Percentiles rank a stretch among this genome's conserved stretches.
Evolutionary conservation across 2,797 vertebrate species (phyloP).

Genomic region (Monodelphis domestica): DNA sequence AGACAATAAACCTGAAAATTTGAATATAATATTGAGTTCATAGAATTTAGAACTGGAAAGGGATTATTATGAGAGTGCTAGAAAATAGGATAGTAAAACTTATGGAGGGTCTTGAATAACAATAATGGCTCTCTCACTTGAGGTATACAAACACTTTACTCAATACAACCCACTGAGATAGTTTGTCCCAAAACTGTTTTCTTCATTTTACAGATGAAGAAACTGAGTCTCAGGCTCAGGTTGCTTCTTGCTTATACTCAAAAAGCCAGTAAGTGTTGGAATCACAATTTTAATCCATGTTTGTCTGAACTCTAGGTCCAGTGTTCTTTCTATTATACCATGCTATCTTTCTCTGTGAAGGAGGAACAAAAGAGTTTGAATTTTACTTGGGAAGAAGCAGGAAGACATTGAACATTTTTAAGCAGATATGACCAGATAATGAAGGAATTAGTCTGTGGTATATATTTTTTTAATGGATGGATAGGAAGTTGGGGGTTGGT

Average conservation of each 20-base stretch:
- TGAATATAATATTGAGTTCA: neutral
- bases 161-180: neutral
- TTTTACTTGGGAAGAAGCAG: neutral
- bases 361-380: neutral
- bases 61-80: neutral
- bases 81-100: too few relatives aligned
- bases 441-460: too few relatives aligned
- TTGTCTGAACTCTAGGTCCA: neutral
- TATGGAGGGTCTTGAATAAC: neutral
- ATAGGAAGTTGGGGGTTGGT: neutral
- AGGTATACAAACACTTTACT: neutral
- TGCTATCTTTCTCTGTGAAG: neutral
- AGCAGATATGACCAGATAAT: neutral
- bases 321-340: neutral
- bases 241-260: neutral
- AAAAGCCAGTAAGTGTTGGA: too few relatives aligned
- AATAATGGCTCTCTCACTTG: neutral
- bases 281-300: neutral
- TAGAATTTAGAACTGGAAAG: neutral
- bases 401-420: neutral
- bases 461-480: neutral
- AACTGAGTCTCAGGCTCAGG: neutral
- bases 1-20: neutral
- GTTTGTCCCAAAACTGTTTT: neutral
- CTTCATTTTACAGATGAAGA: neutral